Evolutionary conservation across 2,113 vertebrate genomes (phyloP).

Genomic region (Austrofundulus limnaeus): DNA sequence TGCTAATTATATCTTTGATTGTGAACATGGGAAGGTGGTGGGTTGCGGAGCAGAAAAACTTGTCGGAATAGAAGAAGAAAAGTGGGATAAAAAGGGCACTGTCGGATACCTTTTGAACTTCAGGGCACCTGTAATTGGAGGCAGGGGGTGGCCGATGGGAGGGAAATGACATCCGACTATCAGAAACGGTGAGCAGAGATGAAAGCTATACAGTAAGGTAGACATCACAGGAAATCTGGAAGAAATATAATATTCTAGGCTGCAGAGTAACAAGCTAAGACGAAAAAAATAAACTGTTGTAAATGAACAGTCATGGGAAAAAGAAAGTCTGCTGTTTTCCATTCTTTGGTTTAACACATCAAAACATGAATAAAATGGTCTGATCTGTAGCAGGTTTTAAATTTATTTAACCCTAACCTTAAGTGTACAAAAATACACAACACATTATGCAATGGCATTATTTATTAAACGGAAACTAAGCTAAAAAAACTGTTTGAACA

Average conservation of each 20-base stretch:
- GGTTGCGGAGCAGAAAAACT: slow-evolving; percentile 31
- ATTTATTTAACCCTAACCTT: too few species aligned
- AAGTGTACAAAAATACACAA: too few species aligned
- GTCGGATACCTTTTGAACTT: slow-evolving; percentile 54
- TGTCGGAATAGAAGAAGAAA: slow-evolving; percentile 12
- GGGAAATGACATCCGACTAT: slow-evolving; percentile 39
- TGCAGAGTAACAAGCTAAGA: slow-evolving; percentile 18
- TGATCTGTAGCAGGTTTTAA: too few species aligned
- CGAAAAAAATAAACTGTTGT: slow-evolving; percentile 4
- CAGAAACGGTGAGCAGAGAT: slow-evolving; percentile 33
- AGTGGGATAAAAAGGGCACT: slow-evolving; percentile 40
- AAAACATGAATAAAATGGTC: too few species aligned
- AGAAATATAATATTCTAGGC: slow-evolving; percentile 20
- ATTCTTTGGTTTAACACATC: too few species aligned
- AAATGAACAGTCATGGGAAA: slow-evolving; percentile 1
- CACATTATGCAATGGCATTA: too few species aligned
- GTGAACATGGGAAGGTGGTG: slow-evolving; percentile 39
- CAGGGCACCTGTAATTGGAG: slow-evolving; percentile 37
- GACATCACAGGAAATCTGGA: slow-evolving; percentile 18
- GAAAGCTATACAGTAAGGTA: neutral
- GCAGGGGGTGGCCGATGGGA: slow-evolving; percentile 9
- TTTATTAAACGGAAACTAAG: too few species aligned
- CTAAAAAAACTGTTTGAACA: too few species aligned
- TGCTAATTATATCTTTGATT: slow-evolving; percentile 62
- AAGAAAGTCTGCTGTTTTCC: too few species aligned